These are phyloP conservation scores for Leistus spinibarbis DNA, from an alignment of 2,888 invertebrate genomes.

Conservation along the genomic window DNA sequence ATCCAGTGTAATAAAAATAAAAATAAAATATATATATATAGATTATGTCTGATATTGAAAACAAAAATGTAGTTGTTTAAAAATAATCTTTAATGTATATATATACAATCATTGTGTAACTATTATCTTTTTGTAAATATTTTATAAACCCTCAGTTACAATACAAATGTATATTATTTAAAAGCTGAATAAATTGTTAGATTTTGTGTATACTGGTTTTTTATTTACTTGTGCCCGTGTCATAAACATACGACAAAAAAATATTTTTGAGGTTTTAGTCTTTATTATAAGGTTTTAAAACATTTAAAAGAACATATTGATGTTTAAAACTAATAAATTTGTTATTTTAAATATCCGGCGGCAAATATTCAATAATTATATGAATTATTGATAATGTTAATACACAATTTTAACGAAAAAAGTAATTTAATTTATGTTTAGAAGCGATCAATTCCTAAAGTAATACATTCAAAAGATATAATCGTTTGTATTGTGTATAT, in stretches of 20 bases:
- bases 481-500: background rate
- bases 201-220: constrained; percentile 31
- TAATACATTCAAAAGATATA: background rate
- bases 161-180: constrained; percentile 33
- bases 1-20: background rate
- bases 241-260: background rate
- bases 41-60: background rate
- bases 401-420: background rate
- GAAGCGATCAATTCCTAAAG: background rate
- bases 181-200: constrained; percentile 33
- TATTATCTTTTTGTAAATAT: background rate
- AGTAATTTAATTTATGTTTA: background rate
- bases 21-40: background rate
- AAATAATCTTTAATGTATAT: background rate
- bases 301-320: too few species aligned
- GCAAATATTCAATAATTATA: too few species aligned
- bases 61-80: background rate
- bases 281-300: background rate
- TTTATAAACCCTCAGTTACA: background rate
- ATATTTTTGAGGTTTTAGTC: background rate
- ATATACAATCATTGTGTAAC: background rate
- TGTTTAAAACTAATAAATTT: too few species aligned
- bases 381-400: background rate
- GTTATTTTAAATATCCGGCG: too few species aligned
- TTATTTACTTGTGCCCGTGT: too few species aligned